Percentiles rank a stretch among this genome's conserved stretches.
Conservation (phyloP, 2,888 invertebrate genomes). For the Phlogophora meticulosa region DNA sequence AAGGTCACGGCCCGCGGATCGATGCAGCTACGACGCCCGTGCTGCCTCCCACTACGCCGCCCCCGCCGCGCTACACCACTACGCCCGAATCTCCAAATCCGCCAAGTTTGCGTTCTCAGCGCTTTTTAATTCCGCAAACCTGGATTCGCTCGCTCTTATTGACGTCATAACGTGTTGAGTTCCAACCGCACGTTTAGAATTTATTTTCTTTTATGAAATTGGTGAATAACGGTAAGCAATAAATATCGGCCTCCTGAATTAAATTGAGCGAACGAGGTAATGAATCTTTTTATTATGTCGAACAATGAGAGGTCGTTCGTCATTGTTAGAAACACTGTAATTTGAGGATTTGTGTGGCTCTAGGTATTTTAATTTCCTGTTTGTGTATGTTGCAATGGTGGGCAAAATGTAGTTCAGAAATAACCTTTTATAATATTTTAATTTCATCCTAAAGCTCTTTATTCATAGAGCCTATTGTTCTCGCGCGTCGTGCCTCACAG, state of each 20-base stretch:
- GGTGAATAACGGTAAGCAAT: slow-evolving; percentile 42
- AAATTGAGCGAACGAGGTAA: slow-evolving; percentile 61
- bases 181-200: slow-evolving; percentile 50
- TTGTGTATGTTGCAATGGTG: slow-evolving; percentile 27
- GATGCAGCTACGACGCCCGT: slow-evolving; percentile 91
- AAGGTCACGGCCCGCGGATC: slow-evolving; percentile 92
- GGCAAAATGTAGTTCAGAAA: slow-evolving; percentile 30
- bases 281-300: slow-evolving; percentile 57
- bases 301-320: slow-evolving; percentile 47
- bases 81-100: slow-evolving; percentile 72
- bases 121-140: slow-evolving; percentile 69
- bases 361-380: slow-evolving; percentile 43
- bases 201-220: slow-evolving; percentile 63
- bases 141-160: slow-evolving; percentile 59
- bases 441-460: slow-evolving; percentile 51
- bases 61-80: slow-evolving; percentile 71
- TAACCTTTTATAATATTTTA: slow-evolving; percentile 46
- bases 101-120: slow-evolving; percentile 63
- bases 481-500: slow-evolving; percentile 35
- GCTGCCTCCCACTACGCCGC: slow-evolving; percentile 75
- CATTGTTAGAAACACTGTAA: slow-evolving; percentile 37
- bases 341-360: slow-evolving; percentile 26
- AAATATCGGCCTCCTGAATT: slow-evolving; percentile 58
- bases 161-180: slow-evolving; percentile 61
- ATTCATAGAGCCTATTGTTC: slow-evolving; percentile 59